A percentile compares a stretch with the other conserved stretches of the same genome.
These are phyloP conservation scores for Trematomus loennbergii DNA, from an alignment of 2,113 vertebrate genomes.

Conservation along the genomic window DNA sequence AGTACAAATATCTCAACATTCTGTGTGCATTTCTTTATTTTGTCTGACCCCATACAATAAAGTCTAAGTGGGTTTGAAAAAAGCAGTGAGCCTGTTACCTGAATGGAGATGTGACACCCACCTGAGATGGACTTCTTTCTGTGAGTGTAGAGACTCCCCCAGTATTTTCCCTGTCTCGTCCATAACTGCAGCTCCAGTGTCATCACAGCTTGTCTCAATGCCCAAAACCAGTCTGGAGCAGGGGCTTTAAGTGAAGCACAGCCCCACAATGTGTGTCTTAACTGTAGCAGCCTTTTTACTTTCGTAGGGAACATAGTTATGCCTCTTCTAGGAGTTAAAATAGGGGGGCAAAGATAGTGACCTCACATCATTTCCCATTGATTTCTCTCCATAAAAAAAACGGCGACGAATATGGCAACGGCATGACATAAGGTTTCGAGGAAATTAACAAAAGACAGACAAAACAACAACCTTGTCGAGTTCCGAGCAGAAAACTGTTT, in stretches of 20 bases:
- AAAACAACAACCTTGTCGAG: fast-evolving
- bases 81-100: too few relatives aligned
- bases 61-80: too few relatives aligned
- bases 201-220: constrained; percentile 97
- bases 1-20: too few relatives aligned
- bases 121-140: constrained; percentile 92
- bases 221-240: constrained; percentile 86
- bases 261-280: background rate
- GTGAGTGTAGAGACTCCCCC: constrained; percentile 92
- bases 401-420: too few relatives aligned
- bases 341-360: background rate
- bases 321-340: background rate
- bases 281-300: background rate
- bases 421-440: background rate
- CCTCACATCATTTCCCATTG: background rate
- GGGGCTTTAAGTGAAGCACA: background rate
- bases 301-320: constrained; percentile 38
- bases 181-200: constrained; percentile 94
- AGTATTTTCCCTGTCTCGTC: constrained; percentile 88
- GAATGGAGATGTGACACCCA: constrained; percentile 62
- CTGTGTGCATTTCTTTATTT: too few relatives aligned
- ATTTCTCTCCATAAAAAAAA: background rate
- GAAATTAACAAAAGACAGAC: background rate
- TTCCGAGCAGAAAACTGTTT: background rate
- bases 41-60: too few relatives aligned